These are phyloP conservation scores for Cyclophora punctaria DNA, from an alignment of 2,888 invertebrate genomes.

Conservation along the genomic window DNA sequence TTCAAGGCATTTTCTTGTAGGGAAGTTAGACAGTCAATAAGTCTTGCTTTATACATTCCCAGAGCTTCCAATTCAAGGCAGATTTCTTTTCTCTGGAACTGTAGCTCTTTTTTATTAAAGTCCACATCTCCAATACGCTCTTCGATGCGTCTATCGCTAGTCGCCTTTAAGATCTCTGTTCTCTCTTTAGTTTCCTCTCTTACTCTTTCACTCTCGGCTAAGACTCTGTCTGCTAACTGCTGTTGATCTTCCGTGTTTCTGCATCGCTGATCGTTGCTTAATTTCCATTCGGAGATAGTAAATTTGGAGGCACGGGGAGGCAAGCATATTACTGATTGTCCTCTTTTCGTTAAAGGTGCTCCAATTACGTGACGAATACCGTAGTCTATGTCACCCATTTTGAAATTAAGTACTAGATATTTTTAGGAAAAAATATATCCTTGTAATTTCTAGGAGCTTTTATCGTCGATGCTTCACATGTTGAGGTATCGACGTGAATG, in stretches of 20 bases:
- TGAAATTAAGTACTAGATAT: neutral
- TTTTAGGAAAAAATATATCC: too few species aligned
- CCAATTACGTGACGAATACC: neutral
- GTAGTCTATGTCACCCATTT: neutral
- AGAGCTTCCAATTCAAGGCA: conserved; percentile 86
- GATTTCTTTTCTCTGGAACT: conserved; percentile 84
- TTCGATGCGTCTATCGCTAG: conserved; percentile 83
- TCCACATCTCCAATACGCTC: conserved; percentile 89
- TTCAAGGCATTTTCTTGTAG: conserved; percentile 78
- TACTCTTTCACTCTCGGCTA: conserved; percentile 77
- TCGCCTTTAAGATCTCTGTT: conserved; percentile 82
- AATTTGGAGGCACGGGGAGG: conserved; percentile 74
- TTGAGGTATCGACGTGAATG: too few species aligned
- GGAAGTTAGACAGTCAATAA: conserved; percentile 83
- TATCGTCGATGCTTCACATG: too few species aligned
- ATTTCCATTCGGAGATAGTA: conserved; percentile 83
- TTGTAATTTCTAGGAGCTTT: too few species aligned
- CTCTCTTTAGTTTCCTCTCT: conserved; percentile 82
- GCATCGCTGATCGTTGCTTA: conserved; percentile 80
- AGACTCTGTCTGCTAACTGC: conserved; percentile 85
- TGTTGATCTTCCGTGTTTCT: conserved; percentile 87
- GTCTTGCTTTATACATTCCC: conserved; percentile 81
- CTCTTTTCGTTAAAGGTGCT: conserved; percentile 37
- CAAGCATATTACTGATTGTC: conserved; percentile 60
- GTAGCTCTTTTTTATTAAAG: conserved; percentile 85